These are phyloP conservation scores for Pristionchus japonicus DNA, from an alignment of 2,888 invertebrate genomes.

Conservation along the genomic window DNA sequence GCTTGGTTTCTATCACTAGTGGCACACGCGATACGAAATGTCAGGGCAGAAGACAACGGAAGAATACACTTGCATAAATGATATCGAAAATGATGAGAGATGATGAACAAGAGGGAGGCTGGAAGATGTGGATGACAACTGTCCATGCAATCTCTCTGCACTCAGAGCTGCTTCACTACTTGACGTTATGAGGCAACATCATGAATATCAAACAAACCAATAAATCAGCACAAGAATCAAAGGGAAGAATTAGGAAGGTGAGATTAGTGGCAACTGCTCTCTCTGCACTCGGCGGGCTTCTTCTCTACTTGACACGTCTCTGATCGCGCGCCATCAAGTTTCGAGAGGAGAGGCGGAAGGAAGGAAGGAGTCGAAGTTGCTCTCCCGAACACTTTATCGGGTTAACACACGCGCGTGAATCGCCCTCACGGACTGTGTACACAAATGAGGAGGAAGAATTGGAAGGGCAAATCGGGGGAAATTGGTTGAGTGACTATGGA, in stretches of 20 bases:
- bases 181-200: too few relatives aligned
- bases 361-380: background rate
- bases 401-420: background rate
- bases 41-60: too few relatives aligned
- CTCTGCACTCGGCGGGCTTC: background rate
- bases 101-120: background rate
- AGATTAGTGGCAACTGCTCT: background rate
- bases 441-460: background rate
- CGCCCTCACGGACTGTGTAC: background rate
- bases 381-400: constrained; percentile 13
- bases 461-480: background rate
- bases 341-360: background rate
- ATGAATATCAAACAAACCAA: too few relatives aligned
- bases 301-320: background rate
- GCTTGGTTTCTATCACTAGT: too few relatives aligned
- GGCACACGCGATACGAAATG: too few relatives aligned
- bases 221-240: too few relatives aligned
- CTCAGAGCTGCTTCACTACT: too few relatives aligned
- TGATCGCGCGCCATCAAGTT: background rate
- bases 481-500: too few relatives aligned
- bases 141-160: too few relatives aligned
- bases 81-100: too few relatives aligned
- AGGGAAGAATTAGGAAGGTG: background rate
- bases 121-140: background rate
- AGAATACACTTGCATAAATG: too few relatives aligned